Percentiles rank a stretch among this genome's conserved stretches.
Conservation (phyloP, 2,797 vertebrate genomes). For the Amniataba percoides region DNA sequence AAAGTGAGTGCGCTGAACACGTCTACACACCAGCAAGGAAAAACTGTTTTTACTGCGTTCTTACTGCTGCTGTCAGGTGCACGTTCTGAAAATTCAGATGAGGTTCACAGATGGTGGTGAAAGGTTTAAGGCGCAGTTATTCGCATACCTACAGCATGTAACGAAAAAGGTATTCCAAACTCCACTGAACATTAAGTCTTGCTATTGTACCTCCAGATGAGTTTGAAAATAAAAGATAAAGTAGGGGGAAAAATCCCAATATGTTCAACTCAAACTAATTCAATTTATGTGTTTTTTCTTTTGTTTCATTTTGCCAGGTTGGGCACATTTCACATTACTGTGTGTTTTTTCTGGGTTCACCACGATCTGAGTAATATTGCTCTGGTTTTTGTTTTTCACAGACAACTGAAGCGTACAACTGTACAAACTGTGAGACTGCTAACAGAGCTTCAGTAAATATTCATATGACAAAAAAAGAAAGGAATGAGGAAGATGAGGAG, state of each 20-base stretch:
- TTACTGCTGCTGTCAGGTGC: constrained; percentile 41
- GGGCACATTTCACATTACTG: background rate
- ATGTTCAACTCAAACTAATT: background rate
- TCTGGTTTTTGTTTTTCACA: background rate
- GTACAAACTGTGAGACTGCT: background rate
- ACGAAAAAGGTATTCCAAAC: constrained; percentile 7
- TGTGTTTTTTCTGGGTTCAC: background rate
- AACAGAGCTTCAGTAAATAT: constrained; percentile 5
- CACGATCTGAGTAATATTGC: background rate
- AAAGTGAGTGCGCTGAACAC: constrained; percentile 5
- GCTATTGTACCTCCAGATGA: constrained; percentile 23
- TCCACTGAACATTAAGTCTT: background rate
- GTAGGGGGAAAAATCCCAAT: background rate
- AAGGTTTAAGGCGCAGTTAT: constrained; percentile 28
- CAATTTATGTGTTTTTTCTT: background rate
- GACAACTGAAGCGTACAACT: background rate
- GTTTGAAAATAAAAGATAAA: background rate
- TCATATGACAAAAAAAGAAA: background rate
- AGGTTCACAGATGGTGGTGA: constrained; percentile 48
- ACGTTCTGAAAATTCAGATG: constrained; percentile 23
- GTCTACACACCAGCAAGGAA: background rate
- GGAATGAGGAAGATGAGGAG: background rate
- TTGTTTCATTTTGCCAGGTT: background rate
- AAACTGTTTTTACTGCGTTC: constrained; percentile 4
- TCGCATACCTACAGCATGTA: constrained; percentile 8